Conservation (phyloP, 2,888 invertebrate species). For the Morpho deidamia region DNA sequence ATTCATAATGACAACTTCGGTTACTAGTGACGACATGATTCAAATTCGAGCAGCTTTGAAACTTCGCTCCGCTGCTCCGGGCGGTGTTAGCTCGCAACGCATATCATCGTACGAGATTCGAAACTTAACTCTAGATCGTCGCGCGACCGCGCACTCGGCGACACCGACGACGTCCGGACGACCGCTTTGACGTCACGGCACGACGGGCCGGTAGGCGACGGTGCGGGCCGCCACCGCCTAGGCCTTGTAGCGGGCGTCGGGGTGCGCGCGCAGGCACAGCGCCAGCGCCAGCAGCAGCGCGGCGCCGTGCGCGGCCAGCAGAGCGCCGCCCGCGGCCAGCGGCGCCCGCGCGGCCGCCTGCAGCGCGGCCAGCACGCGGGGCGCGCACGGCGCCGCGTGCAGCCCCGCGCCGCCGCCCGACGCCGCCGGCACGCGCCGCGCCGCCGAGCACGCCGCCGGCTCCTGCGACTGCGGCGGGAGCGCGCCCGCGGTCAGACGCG, state of each 20-base stretch:
- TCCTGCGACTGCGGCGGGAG: slow-evolving; percentile 46
- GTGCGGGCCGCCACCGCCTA: slow-evolving; percentile 45
- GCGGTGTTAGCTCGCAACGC: slow-evolving; percentile 20
- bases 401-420: slow-evolving; percentile 34
- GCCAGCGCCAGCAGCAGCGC: slow-evolving; percentile 59
- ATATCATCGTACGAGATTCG: slow-evolving; percentile 13
- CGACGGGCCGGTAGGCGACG: not conserved
- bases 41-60: too few relatives aligned
- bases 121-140: slow-evolving; percentile 34
- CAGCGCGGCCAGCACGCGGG: slow-evolving; percentile 45
- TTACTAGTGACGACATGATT: too few relatives aligned
- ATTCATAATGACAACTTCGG: too few relatives aligned
- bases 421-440: slow-evolving; percentile 44
- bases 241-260: slow-evolving; percentile 50
- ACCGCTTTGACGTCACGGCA: not conserved
- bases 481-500: slow-evolving; percentile 53
- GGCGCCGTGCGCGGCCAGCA: slow-evolving; percentile 51
- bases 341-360: slow-evolving; percentile 39
- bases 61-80: too few relatives aligned
- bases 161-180: slow-evolving; percentile 5
- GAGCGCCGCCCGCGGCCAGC: slow-evolving; percentile 46
- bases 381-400: slow-evolving; percentile 45
- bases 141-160: slow-evolving; percentile 61
- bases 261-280: slow-evolving; percentile 53
- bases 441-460: slow-evolving; percentile 31